These are phyloP conservation scores for Pardosa pseudoannulata DNA, from an alignment of 2,888 invertebrate genomes.

Conservation along the genomic window DNA sequence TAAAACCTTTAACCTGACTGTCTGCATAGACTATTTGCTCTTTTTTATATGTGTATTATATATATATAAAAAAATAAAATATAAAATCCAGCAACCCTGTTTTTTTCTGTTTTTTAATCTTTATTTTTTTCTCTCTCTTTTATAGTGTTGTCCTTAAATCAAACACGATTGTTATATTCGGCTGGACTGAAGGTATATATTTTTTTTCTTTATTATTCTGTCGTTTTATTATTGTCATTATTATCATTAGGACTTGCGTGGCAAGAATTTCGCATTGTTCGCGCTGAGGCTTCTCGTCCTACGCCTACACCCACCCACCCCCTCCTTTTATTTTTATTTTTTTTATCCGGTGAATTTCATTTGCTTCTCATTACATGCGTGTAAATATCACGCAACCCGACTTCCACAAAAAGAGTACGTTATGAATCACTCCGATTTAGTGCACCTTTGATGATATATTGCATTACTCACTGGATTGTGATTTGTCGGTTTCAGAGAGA, in stretches of 20 bases:
- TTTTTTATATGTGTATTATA: too few species aligned
- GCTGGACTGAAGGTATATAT: conserved; percentile 27
- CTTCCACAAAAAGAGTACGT: not conserved
- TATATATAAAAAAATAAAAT: too few species aligned
- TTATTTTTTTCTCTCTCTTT: conserved; percentile 6
- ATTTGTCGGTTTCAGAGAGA: not conserved
- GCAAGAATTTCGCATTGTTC: conserved; percentile 57
- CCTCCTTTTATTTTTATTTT: conserved; percentile 16
- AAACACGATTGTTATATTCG: conserved; percentile 47
- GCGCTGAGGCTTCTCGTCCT: not conserved
- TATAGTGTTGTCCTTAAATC: conserved; percentile 41
- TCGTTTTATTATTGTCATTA: conserved; percentile 46
- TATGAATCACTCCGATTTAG: not conserved
- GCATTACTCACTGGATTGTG: conserved; percentile 1
- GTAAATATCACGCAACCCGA: not conserved
- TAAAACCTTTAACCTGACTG: not conserved
- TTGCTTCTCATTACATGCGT: not conserved
- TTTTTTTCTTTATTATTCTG: not conserved
- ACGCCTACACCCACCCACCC: conserved; percentile 5
- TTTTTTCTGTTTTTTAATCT: not conserved
- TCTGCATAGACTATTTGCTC: not conserved
- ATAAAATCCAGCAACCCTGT: not conserved
- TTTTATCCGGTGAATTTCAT: conserved; percentile 15
- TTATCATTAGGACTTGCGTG: conserved; percentile 45
- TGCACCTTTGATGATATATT: not conserved